Base-by-base conservation (phyloP, 2,113 vertebrate genomes). In the Hemichromis elongatus region DNA sequence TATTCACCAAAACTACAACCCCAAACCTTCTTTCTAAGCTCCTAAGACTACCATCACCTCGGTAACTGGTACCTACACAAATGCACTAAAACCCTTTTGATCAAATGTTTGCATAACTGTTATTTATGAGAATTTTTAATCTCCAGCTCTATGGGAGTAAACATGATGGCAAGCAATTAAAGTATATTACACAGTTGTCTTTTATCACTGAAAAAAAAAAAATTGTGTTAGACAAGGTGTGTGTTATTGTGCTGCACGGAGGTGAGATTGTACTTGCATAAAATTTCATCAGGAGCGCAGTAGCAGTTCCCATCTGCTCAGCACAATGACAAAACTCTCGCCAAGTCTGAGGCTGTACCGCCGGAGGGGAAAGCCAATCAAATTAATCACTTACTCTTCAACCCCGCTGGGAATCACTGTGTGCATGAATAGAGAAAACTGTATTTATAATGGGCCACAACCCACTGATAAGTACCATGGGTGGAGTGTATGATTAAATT, bases 371-470 rank as follows among this genome's bases (percentile, higher is more conserved):
- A 87, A 84, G 79, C 86, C 91, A 93, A 94, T 94, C 92, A 94
- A 90, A 94, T 96, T 87, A 95, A 96, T 95, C 93, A 96, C 91
- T 85, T 91, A 81, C 90, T 89, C 90, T 80, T 94, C 90, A 94
- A 87, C 83, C 85, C 92, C n/a, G 73, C 85, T 80, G 93, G 92
- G 93, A 93, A 81, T 80, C 45, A 61, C 86, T 82, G 86, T 82
- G 81, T 85, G 89, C 77, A 79, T 92, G 84, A 89, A 92, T 77
- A 86, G 83, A 86, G 84, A 82, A 89, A 89, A 90, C 55, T 86
- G 89, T 92, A 92, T 91, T 92, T 84, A 93, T 90, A 91, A 90
- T 68, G 61, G 87, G 81, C 56, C 86, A 81, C 77, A 85, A 91
- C 86, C 91, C 77, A 54, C 45, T 77, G 80, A 88, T 90, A 92